Base-by-base conservation (phyloP, 2,797 vertebrate genomes). In the Clarias fuscus region DNA sequence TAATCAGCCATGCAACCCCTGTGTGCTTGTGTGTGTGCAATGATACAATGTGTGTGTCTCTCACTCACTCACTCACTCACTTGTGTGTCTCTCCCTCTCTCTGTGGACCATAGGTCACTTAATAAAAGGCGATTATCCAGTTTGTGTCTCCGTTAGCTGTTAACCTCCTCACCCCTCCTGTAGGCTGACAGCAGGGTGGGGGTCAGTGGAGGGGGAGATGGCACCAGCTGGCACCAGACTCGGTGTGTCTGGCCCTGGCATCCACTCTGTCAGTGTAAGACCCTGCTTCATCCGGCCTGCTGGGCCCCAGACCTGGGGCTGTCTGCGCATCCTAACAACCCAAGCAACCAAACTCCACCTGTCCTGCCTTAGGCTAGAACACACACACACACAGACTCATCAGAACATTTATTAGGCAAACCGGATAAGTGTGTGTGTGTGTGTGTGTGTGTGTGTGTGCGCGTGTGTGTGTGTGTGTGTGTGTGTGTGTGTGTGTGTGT, bases 51-150 rank as follows among this genome's bases (percentile, higher is more conserved):
- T 85, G 65, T 84, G 65, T 65, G 48, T 53, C 48, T 53, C 48
- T 53, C 24, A 53, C 59, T 82, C 83, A 77, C 84, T 85, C 79
- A 82, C 84, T 84, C 64, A 61, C 80, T 87, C 72, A 81, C 84
- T 88, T 70, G 73, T 88, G 88, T 72, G 82, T 59, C 79, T 80
- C 76, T 61, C 76, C 56, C 80, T 86, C 85, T 88, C 85, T 86
- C 86, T 84, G 86, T 85, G 86, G 89, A 92, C 92, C 93, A 92
- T 91, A 89, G 89, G 90, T 90, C 92, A 97, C 97, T 97, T 98
- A 98, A 98, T 98, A 97, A 99, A 96, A 98, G 96, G 95, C 95
- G 97, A 98, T 99, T 98, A 98, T 98, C 97, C 95, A 93, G 96
- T 96, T 95, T 96, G 97, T 93, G 91, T 94, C 95, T 95, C 95